These are phyloP conservation scores for Pycnomerus fuliginosus DNA, from an alignment of 2,888 invertebrate species.

Conservation along the genomic window DNA sequence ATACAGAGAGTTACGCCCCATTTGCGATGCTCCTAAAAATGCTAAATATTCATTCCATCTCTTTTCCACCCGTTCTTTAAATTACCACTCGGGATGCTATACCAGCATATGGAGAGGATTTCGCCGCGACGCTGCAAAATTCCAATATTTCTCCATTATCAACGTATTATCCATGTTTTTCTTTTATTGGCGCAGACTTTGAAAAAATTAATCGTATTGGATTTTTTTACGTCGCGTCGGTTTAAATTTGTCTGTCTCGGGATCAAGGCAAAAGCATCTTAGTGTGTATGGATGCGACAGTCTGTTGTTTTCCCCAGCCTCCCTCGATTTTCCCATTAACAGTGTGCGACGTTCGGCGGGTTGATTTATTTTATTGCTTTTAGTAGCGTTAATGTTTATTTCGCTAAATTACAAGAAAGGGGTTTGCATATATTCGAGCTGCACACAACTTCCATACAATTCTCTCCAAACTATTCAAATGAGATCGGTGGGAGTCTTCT, in stretches of 20 bases:
- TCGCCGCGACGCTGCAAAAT: constrained; percentile 9
- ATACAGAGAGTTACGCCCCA: constrained; percentile 22
- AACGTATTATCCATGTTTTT: constrained; percentile 1
- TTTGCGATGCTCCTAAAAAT: constrained; percentile 24
- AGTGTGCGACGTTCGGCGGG: constrained; percentile 46
- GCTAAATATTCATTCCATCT: constrained; percentile 17
- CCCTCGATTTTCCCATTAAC: constrained; percentile 40
- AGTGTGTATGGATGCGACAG: constrained; percentile 24
- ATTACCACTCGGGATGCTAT: constrained; percentile 1
- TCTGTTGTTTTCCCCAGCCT: constrained; percentile 29
- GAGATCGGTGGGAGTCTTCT: neutral
- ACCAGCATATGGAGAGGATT: constrained; percentile 2
- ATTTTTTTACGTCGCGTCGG: constrained; percentile 5
- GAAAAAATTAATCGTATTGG: constrained; percentile 8
- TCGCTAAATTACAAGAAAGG: constrained; percentile 61
- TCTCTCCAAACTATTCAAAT: constrained; percentile 1
- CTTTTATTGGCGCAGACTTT: constrained; percentile 1
- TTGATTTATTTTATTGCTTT: constrained; percentile 61
- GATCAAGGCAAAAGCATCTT: constrained; percentile 7
- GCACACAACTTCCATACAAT: constrained; percentile 13
- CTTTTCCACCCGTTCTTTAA: constrained; percentile 1
- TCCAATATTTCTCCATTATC: constrained; percentile 1
- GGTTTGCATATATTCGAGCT: constrained; percentile 51
- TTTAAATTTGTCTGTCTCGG: too few species aligned
- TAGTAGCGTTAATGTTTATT: constrained; percentile 61